These are phyloP conservation scores for Axis porcinus DNA, from an alignment of 2,113 vertebrate species.

Conservation along the genomic window DNA sequence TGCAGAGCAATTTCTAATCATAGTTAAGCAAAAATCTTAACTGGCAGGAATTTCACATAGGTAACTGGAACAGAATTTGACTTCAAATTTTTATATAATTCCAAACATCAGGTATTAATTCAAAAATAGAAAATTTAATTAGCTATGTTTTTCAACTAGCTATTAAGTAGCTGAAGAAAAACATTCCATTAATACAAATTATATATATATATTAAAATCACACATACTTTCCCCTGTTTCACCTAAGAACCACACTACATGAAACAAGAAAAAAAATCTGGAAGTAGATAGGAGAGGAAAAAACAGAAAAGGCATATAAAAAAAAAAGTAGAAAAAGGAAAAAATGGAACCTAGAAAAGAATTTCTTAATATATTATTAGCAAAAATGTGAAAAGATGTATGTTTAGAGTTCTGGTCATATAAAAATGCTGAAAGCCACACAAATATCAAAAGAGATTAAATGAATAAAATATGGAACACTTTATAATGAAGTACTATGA, in stretches of 20 bases:
- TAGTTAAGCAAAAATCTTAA: background rate
- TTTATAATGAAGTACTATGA: background rate
- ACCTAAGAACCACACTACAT: background rate
- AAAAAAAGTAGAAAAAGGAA: background rate
- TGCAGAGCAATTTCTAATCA: background rate
- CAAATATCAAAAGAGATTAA: background rate
- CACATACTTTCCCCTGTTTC: background rate
- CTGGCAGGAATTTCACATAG: background rate
- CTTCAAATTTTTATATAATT: background rate
- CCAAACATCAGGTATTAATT: background rate
- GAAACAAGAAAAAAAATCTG: background rate
- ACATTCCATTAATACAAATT: slow-evolving; percentile 35
- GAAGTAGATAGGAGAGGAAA: background rate
- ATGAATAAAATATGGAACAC: background rate
- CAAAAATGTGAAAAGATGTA: background rate
- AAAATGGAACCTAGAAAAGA: background rate
- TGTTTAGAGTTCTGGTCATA: background rate
- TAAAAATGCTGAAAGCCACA: background rate
- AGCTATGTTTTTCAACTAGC: background rate
- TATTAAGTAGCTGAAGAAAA: slow-evolving; percentile 53
- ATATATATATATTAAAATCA: background rate
- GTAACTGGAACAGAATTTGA: background rate
- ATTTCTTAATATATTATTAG: background rate
- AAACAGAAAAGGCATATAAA: background rate
- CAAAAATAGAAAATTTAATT: background rate